Percentiles rank a stretch among this genome's conserved stretches.
Conservation (phyloP, 2,888 invertebrate genomes). For the Spisula solida region DNA sequence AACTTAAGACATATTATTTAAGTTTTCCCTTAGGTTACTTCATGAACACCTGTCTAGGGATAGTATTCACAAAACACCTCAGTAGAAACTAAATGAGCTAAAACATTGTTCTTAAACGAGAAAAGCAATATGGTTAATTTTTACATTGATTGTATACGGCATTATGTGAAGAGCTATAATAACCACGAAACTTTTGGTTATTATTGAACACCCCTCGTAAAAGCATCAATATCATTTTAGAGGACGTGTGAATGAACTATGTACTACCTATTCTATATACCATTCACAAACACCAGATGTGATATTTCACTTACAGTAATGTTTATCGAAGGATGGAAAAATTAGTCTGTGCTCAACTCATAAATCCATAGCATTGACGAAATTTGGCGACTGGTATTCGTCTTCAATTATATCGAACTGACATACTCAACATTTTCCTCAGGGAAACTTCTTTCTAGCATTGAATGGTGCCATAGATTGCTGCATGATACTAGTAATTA, state of each 20-base stretch:
- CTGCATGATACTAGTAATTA: not conserved
- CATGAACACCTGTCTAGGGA: no score
- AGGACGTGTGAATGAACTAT: not conserved
- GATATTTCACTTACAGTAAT: not conserved
- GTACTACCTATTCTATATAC: not conserved
- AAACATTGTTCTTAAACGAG: no score
- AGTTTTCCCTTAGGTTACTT: no score
- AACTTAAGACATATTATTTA: no score
- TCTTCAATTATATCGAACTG: not conserved
- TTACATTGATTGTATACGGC: no score
- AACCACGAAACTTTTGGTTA: no score
- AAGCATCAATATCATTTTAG: not conserved
- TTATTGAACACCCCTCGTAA: no score
- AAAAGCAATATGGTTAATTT: no score
- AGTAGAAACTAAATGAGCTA: no score
- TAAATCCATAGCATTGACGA: not conserved
- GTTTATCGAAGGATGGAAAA: not conserved
- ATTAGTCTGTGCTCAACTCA: not conserved
- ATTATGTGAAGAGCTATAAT: no score
- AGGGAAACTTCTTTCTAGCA: not conserved
- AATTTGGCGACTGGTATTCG: conserved; percentile 12
- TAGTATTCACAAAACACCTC: no score
- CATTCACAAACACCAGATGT: not conserved
- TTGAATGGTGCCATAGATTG: not conserved
- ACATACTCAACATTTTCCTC: not conserved